These are phyloP conservation scores for Pteropus rufus DNA, from an alignment of 2,797 vertebrate genomes.

Conservation along the genomic window DNA sequence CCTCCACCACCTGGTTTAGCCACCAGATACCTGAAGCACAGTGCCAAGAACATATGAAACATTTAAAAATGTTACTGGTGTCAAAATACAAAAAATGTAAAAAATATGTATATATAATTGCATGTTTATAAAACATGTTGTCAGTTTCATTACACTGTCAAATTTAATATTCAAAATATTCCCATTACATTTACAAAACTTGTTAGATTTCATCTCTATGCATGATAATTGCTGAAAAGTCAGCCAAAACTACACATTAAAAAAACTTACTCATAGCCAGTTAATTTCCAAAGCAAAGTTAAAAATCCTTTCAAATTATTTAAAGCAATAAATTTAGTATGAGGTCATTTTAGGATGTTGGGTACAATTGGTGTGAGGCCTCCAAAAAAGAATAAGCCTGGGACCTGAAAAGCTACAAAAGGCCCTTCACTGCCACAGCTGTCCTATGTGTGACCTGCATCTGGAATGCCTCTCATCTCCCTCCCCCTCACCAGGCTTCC, in stretches of 20 bases:
- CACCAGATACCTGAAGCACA: background rate
- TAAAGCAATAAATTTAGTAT: slow-evolving; percentile 9
- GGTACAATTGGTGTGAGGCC: background rate
- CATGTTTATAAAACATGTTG: slow-evolving; percentile 33
- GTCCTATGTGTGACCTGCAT: background rate
- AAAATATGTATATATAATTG: background rate
- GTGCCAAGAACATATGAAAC: background rate
- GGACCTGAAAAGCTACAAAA: background rate
- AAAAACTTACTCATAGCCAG: background rate
- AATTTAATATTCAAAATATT: slow-evolving; percentile 52
- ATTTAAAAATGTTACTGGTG: background rate
- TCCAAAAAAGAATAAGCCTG: background rate
- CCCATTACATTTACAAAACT: slow-evolving; percentile 21
- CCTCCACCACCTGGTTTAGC: background rate
- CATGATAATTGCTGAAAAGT: background rate
- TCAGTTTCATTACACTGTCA: slow-evolving; percentile 34
- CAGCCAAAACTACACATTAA: slow-evolving; percentile 21
- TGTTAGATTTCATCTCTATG: background rate
- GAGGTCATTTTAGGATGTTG: background rate
- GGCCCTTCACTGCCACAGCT: background rate
- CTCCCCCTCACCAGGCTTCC: background rate
- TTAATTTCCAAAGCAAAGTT: slow-evolving; percentile 29
- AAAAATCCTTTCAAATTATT: slow-evolving; percentile 25
- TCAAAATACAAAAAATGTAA: background rate
- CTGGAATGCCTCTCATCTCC: background rate